These are phyloP conservation scores for Drosophila simulans DNA, from an alignment of 1,140 invertebrate genomes.

Conservation along the genomic window DNA sequence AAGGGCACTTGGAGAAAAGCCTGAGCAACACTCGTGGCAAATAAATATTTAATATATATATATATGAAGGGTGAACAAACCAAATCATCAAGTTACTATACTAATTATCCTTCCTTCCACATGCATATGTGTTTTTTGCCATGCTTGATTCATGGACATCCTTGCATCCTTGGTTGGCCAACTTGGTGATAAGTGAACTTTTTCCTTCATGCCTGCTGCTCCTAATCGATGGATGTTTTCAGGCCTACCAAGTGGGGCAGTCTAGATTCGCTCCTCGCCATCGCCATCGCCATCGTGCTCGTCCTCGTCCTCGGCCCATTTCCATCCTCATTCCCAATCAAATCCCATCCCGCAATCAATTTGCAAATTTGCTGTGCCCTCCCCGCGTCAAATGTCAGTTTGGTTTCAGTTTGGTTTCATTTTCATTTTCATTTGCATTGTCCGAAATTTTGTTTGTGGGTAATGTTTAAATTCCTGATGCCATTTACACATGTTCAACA, in stretches of 20 bases:
- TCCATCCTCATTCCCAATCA: constrained; percentile 17
- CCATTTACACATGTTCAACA: constrained; percentile 74
- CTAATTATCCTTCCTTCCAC: too few species aligned
- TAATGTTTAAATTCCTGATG: constrained; percentile 64
- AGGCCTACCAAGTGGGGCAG: not conserved
- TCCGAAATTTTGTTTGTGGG: constrained; percentile 16
- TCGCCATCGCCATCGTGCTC: not conserved
- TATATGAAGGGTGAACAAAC: too few species aligned
- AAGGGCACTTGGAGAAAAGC: not conserved
- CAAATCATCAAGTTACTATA: too few species aligned
- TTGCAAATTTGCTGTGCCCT: constrained; percentile 48
- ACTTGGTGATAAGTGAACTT: not conserved
- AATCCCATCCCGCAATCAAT: constrained; percentile 40
- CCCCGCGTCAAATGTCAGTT: constrained; percentile 56
- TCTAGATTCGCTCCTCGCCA: not conserved
- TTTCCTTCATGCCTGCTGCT: constrained; percentile 1
- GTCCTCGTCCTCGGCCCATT: constrained; percentile 2
- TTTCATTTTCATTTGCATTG: constrained; percentile 57
- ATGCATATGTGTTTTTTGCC: too few species aligned
- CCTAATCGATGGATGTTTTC: not conserved
- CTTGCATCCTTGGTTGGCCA: too few species aligned
- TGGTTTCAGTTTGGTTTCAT: constrained; percentile 22
- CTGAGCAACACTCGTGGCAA: not conserved
- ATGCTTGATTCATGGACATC: too few species aligned
- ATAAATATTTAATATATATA: too few species aligned